phyloP scores from a whole-genome alignment of 2,888 invertebrate species.

The Dryococelus australis region DNA sequence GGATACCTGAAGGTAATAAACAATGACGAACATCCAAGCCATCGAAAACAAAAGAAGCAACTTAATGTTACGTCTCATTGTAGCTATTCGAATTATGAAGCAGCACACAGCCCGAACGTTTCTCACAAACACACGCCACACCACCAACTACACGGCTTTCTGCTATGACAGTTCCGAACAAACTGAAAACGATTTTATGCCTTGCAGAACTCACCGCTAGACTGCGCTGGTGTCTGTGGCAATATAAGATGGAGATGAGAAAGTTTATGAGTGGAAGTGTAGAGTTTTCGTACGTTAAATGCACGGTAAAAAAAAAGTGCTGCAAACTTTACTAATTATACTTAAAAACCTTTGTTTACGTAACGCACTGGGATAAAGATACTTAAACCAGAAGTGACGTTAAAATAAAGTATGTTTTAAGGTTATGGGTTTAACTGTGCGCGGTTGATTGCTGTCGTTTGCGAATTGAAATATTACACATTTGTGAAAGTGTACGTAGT shows the following conservation, averaged over 20 bases:
- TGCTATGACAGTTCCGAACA: constrained; percentile 36
- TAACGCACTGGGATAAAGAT: too few relatives aligned
- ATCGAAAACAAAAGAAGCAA: constrained; percentile 67
- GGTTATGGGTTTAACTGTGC: too few relatives aligned
- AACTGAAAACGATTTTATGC: constrained; percentile 37
- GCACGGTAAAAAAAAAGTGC: too few relatives aligned
- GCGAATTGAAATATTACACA: too few relatives aligned
- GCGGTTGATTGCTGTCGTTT: too few relatives aligned
- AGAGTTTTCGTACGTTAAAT: too few relatives aligned
- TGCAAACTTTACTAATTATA: too few relatives aligned
- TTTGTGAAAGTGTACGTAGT: too few relatives aligned
- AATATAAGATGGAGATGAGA: background rate
- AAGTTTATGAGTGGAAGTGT: background rate
- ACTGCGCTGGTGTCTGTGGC: background rate
- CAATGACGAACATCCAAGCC: constrained; percentile 70
- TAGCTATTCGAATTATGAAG: constrained; percentile 36
- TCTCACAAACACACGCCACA: constrained; percentile 30
- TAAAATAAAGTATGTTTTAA: too few relatives aligned
- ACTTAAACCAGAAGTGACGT: too few relatives aligned
- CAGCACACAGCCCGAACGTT: constrained; percentile 19
- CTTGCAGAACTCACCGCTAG: constrained; percentile 13
- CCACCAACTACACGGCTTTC: constrained; percentile 22
- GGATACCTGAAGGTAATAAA: constrained; percentile 68
- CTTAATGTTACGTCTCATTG: constrained; percentile 69
- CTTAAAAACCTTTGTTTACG: too few relatives aligned